Percentiles rank a stretch among this genome's conserved stretches.
These are phyloP conservation scores for Diorhabda elongata DNA, from an alignment of 1,140 invertebrate genomes.

Conservation along the genomic window DNA sequence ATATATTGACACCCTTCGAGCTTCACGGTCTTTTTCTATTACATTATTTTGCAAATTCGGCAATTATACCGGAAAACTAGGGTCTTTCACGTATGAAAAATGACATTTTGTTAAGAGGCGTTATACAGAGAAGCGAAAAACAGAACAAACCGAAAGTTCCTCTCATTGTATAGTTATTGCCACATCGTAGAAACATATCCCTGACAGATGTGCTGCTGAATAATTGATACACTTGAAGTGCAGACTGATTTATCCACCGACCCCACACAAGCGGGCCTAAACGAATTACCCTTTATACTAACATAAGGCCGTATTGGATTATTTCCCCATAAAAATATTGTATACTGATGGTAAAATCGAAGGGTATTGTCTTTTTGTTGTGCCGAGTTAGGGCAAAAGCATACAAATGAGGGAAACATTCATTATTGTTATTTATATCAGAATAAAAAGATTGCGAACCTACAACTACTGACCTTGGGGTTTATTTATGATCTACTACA, in stretches of 20 bases:
- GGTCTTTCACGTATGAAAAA: constrained; percentile 16
- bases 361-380: neutral
- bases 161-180: constrained; percentile 25
- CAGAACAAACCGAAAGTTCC: constrained; percentile 29
- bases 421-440: too few relatives aligned
- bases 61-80: constrained; percentile 25
- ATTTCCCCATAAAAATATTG: constrained; percentile 32
- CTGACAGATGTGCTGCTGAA: constrained; percentile 38
- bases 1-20: constrained; percentile 6
- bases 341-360: neutral
- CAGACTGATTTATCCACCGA: constrained; percentile 33
- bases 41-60: constrained; percentile 28
- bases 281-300: constrained; percentile 22
- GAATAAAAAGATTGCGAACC: too few relatives aligned
- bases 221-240: constrained; percentile 38
- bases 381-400: too few relatives aligned
- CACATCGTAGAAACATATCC: constrained; percentile 31
- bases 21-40: neutral
- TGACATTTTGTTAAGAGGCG: constrained; percentile 20
- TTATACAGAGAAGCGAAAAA: constrained; percentile 17
- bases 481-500: too few relatives aligned
- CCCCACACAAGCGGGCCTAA: constrained; percentile 22
- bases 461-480: too few relatives aligned
- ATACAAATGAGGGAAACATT: too few relatives aligned
- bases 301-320: constrained; percentile 22